Percentiles rank a stretch among this genome's conserved stretches.
Conservation (phyloP, 1,140 invertebrate species). For the Drosophila sechellia region DNA sequence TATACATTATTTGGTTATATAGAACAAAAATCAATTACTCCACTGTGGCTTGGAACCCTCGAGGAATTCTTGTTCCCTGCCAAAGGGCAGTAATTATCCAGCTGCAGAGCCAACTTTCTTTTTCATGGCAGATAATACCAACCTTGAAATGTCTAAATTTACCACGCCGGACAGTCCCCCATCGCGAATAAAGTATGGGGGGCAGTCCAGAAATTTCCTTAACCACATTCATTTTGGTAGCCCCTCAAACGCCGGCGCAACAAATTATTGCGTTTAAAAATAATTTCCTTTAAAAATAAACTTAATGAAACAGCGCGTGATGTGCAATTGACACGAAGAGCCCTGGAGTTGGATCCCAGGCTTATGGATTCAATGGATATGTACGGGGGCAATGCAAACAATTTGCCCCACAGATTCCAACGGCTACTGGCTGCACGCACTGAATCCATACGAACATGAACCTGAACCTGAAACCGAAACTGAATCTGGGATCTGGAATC, state of each 20-base stretch:
- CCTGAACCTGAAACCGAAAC: constrained; percentile 6
- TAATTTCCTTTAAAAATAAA: constrained; percentile 77
- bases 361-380: constrained; percentile 4
- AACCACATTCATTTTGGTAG: constrained; percentile 48
- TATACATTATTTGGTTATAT: background rate
- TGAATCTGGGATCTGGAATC: constrained; percentile 1
- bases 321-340: constrained; percentile 76
- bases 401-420: constrained; percentile 36
- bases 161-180: constrained; percentile 12
- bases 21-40: background rate
- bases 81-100: constrained; percentile 4
- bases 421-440: constrained; percentile 57
- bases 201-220: constrained; percentile 25
- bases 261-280: constrained; percentile 79
- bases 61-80: background rate
- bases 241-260: constrained; percentile 18
- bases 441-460: constrained; percentile 5
- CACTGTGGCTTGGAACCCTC: background rate
- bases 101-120: constrained; percentile 38
- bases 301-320: constrained; percentile 71
- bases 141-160: constrained; percentile 69
- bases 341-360: constrained; percentile 10
- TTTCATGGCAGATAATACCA: constrained; percentile 37
- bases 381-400: constrained; percentile 49
- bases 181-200: constrained; percentile 23